Evolutionary conservation across 2,797 vertebrate genomes (phyloP).

Genomic region (Phyllotis vaccarum): DNA sequence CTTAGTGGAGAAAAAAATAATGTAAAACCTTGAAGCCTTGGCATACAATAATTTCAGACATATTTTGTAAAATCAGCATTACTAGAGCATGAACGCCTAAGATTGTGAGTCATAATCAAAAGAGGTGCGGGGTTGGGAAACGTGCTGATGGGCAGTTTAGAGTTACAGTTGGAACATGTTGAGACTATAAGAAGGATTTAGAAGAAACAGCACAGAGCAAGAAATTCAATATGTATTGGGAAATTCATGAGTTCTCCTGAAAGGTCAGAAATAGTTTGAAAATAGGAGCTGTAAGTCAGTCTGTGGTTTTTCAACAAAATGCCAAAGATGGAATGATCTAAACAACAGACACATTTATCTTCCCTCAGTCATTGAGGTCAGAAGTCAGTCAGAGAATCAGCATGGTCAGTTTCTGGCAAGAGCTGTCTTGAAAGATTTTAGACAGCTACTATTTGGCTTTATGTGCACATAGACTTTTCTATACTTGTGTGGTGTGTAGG

Average conservation of each 20-base stretch:
- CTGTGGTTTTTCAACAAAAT: background rate
- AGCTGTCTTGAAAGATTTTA: background rate
- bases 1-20: slow-evolving; percentile 6
- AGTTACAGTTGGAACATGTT: background rate
- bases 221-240: background rate
- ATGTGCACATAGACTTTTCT: background rate
- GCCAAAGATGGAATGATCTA: background rate
- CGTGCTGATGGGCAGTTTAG: background rate
- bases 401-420: background rate
- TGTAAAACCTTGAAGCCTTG: background rate
- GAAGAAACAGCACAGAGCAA: background rate
- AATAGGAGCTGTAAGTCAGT: background rate
- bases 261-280: background rate
- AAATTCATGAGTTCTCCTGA: background rate
- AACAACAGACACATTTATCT: background rate
- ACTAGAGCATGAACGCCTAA: background rate
- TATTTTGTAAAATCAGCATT: background rate
- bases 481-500: background rate
- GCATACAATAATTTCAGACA: slow-evolving; percentile 28
- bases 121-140: background rate
- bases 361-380: background rate
- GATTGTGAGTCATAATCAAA: background rate
- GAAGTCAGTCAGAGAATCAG: background rate
- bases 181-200: background rate
- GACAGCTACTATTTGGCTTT: background rate